phyloP scores from a whole-genome alignment of 2,797 vertebrate species.

The Tadarida brasiliensis region DNA sequence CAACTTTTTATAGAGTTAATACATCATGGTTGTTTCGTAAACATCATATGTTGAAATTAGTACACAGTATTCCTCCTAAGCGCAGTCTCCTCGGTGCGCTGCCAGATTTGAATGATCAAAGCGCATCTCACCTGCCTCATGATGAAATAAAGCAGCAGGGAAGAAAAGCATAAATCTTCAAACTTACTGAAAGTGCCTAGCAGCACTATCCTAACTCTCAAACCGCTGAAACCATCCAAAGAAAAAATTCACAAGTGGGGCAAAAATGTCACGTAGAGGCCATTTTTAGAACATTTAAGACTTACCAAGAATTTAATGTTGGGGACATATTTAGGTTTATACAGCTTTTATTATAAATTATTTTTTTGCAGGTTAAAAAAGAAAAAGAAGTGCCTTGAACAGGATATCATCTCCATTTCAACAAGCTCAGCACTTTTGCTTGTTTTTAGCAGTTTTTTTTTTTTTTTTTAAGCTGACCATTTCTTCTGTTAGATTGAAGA shows the following conservation, averaged over 20 bases:
- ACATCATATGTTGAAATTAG: background rate
- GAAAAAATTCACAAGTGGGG: slow-evolving; percentile 72
- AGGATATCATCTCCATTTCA: slow-evolving; percentile 12
- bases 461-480: background rate
- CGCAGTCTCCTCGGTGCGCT: background rate
- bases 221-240: slow-evolving; percentile 67
- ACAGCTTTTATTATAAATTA: slow-evolving; percentile 72
- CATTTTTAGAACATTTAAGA: slow-evolving; percentile 77
- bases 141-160: slow-evolving; percentile 55
- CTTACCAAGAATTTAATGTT: slow-evolving; percentile 66
- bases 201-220: slow-evolving; percentile 62
- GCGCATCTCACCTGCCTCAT: background rate
- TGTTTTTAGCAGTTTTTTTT: background rate
- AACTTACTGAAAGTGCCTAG: slow-evolving; percentile 71
- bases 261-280: slow-evolving; percentile 71
- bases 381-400: slow-evolving; percentile 41
- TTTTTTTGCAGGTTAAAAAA: slow-evolving; percentile 61
- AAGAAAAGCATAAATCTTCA: slow-evolving; percentile 50
- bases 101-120: background rate
- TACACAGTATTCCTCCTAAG: background rate
- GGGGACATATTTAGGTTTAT: slow-evolving; percentile 69
- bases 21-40: background rate
- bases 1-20: slow-evolving; percentile 13
- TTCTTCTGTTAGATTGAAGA: slow-evolving; percentile 13
- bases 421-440: slow-evolving; percentile 62